These are phyloP conservation scores for Steromphala cineraria DNA, from an alignment of 2,888 invertebrate species.

Conservation along the genomic window DNA sequence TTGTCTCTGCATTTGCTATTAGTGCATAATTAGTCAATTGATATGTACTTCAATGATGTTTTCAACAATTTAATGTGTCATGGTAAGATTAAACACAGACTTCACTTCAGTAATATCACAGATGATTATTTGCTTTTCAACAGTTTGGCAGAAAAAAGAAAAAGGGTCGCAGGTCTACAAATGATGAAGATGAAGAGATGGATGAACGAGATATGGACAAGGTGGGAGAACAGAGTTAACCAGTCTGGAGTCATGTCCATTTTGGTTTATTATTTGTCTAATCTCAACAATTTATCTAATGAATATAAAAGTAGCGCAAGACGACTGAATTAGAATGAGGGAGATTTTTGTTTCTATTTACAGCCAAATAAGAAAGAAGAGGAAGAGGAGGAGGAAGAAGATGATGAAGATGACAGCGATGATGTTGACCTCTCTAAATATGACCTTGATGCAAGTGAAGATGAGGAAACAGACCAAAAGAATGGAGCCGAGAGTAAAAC, in stretches of 20 bases:
- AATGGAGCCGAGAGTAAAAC: constrained; percentile 33
- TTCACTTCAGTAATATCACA: too few relatives aligned
- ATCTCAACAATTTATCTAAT: too few relatives aligned
- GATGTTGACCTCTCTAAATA: constrained; percentile 84
- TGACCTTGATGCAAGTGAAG: constrained; percentile 83
- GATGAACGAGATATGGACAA: background rate
- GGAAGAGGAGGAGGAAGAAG: constrained; percentile 58
- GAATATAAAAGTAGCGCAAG: too few relatives aligned
- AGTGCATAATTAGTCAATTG: too few relatives aligned
- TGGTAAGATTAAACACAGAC: too few relatives aligned
- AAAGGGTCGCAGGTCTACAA: background rate
- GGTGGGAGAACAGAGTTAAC: constrained; percentile 1
- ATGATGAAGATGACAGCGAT: constrained; percentile 77
- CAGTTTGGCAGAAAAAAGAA: constrained; percentile 32
- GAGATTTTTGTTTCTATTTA: background rate
- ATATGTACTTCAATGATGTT: too few relatives aligned
- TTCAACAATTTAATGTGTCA: too few relatives aligned
- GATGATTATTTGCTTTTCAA: background rate
- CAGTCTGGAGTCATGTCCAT: too few relatives aligned
- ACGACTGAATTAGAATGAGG: too few relatives aligned
- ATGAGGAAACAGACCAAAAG: constrained; percentile 75
- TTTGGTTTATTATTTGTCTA: too few relatives aligned
- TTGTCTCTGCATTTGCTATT: too few relatives aligned
- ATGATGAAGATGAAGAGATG: background rate
- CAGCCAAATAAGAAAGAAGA: constrained; percentile 76